Base-by-base conservation (phyloP, 2,797 vertebrate genomes). In the Tokudaia tokunoshimensis region DNA sequence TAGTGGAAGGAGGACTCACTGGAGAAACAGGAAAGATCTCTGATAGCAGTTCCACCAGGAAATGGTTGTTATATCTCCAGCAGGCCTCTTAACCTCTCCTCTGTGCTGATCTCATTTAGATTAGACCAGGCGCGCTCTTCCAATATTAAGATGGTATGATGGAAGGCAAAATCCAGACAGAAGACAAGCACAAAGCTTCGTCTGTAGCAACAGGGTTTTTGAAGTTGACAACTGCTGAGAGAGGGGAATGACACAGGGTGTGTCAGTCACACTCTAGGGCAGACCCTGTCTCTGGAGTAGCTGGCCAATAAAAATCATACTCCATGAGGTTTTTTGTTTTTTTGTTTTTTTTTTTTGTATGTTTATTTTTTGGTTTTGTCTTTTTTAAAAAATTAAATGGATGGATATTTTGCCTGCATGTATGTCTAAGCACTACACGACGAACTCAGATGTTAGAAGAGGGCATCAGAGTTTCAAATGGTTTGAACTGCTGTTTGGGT, bases 1-100 rank as follows among this genome's bases (percentile, higher is more conserved):
- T 81, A 34, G n/a, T 76, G 17, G 37, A 52, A 74, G 52, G 74
- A 82, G 76, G 19, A 57, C 50, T 19, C 52, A 41, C 29, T 37
- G 29, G 24, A 83, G 70, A 83, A 50, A 57, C 78, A 84, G 85
- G 65, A 92, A 83, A 22, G 14, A 3, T 29, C 75, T 85, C 52
- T 80, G 72, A 55, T n/a, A 31, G 12, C 12, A 12, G 17, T 85
- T 67, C 78, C 79, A 72, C 72, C 65, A 86, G 74, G 79, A 91
- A 82, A 83, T 70, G 57, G 37, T 52, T 86, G 10, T 57, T 29
- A 6, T 87, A 74, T 76, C 72, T 79, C 70, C 22, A 87, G 63
- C 74, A 95, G 89, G 34, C 72, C 72, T 90, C 44, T 59, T 90
- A 72, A 80, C 85, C 78, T 83, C 93, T 85, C n/a, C 37, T 94